Evolutionary conservation across 2,113 vertebrate species (phyloP).

Genomic region (Penelope pileata): DNA sequence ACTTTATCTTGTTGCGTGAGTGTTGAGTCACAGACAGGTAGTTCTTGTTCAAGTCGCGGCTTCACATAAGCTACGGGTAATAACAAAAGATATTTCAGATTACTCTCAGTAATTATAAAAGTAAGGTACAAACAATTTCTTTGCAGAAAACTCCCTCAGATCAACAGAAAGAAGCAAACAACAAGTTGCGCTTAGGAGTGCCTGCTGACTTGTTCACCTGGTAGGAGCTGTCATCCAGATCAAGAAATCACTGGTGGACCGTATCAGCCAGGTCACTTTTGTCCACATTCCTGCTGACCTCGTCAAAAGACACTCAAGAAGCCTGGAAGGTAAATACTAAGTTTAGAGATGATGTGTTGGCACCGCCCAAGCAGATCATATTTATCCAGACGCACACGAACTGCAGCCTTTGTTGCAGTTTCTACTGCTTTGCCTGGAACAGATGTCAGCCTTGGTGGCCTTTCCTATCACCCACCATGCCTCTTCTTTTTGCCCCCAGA

Average conservation of each 20-base stretch:
- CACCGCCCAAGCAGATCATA: not conserved
- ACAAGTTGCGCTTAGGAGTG: not conserved
- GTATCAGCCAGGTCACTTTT: not conserved
- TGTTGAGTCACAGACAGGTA: conserved; percentile 68
- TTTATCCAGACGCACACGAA: not conserved
- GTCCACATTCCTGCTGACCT: not conserved
- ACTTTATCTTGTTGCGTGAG: conserved; percentile 33
- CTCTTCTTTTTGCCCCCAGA: not conserved
- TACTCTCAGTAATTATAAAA: not conserved
- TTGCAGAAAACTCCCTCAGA: not conserved
- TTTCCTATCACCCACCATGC: not conserved
- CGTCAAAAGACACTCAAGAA: not conserved
- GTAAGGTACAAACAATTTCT: not conserved
- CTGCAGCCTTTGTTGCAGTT: not conserved
- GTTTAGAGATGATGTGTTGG: not conserved
- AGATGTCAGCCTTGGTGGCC: not conserved
- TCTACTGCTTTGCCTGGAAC: not conserved
- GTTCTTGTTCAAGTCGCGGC: conserved; percentile 41
- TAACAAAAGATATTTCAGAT: conserved; percentile 33
- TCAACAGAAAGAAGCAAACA: not conserved
- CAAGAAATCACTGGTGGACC: not conserved
- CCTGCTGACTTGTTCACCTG: not conserved
- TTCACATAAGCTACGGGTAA: not conserved
- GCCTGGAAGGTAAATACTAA: not conserved
- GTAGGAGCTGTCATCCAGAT: not conserved